phyloP scores from a whole-genome alignment of 2,888 invertebrate genomes.

The Caenorhabditis macrosperma region DNA sequence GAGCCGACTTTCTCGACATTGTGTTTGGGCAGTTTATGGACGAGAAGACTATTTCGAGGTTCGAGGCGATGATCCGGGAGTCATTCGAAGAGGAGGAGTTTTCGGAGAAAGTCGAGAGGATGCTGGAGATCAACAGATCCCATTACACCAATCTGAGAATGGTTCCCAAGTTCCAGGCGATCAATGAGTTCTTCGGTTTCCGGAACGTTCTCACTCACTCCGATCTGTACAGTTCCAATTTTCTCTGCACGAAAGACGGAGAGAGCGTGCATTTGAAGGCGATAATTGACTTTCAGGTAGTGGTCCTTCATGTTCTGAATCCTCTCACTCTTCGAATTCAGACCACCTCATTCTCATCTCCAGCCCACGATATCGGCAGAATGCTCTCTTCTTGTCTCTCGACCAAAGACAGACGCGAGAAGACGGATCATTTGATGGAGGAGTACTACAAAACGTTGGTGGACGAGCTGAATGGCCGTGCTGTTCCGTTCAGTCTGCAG shows the following conservation, averaged over 20 bases:
- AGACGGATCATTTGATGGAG: background rate
- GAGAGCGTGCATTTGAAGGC: conserved; percentile 36
- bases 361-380: background rate
- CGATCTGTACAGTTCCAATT: conserved; percentile 48
- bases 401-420: background rate
- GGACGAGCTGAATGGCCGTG: background rate
- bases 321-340: background rate
- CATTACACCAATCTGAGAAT: conserved; percentile 30
- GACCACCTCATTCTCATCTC: background rate
- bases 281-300: conserved; percentile 53
- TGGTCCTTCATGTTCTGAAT: too few species aligned
- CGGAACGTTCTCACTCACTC: conserved; percentile 39
- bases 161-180: conserved; percentile 11
- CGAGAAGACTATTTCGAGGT: conserved; percentile 10
- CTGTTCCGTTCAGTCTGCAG: conserved; percentile 18
- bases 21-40: conserved; percentile 38
- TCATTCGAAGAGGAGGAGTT: conserved; percentile 23
- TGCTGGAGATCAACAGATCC: conserved; percentile 21
- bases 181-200: conserved; percentile 31
- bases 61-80: conserved; percentile 18
- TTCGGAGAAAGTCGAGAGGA: conserved; percentile 30
- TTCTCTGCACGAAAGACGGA: conserved; percentile 29
- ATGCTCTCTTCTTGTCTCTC: background rate
- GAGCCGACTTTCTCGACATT: conserved; percentile 28
- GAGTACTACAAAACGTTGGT: conserved; percentile 11